These are phyloP conservation scores for Lottia scabra DNA, from an alignment of 2,888 invertebrate genomes.

Conservation along the genomic window DNA sequence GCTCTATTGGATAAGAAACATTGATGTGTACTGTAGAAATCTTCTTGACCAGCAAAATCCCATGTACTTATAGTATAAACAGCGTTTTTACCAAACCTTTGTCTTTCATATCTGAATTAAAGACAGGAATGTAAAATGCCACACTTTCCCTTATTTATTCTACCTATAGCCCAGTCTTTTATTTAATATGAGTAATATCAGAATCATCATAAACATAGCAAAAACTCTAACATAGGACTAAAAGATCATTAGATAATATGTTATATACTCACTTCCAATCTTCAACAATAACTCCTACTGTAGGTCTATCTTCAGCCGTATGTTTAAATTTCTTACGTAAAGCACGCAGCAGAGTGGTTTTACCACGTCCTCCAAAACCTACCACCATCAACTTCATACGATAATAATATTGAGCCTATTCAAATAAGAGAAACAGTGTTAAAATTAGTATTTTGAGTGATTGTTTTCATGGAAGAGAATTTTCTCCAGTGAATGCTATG, in stretches of 20 bases:
- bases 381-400: conserved; percentile 67
- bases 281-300: conserved; percentile 64
- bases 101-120: conserved; percentile 41
- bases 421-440: no score
- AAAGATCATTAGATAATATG: no score
- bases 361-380: conserved; percentile 63
- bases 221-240: no score
- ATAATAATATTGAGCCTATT: conserved; percentile 59
- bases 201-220: no score
- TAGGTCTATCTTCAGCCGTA: conserved; percentile 42
- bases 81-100: conserved; percentile 35
- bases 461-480: no score
- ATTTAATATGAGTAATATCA: no score
- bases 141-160: neutral
- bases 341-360: conserved; percentile 59
- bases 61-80: conserved; percentile 62
- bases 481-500: no score
- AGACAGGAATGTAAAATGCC: neutral
- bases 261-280: conserved; percentile 59
- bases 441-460: no score
- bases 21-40: conserved; percentile 65
- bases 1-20: conserved; percentile 65
- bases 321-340: conserved; percentile 50
- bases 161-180: no score
- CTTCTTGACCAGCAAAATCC: conserved; percentile 67